A percentile compares a stretch with the other conserved stretches of the same genome.
phyloP scores from a whole-genome alignment of 2,797 vertebrate genomes.

The Gallinago nigripennis region DNA sequence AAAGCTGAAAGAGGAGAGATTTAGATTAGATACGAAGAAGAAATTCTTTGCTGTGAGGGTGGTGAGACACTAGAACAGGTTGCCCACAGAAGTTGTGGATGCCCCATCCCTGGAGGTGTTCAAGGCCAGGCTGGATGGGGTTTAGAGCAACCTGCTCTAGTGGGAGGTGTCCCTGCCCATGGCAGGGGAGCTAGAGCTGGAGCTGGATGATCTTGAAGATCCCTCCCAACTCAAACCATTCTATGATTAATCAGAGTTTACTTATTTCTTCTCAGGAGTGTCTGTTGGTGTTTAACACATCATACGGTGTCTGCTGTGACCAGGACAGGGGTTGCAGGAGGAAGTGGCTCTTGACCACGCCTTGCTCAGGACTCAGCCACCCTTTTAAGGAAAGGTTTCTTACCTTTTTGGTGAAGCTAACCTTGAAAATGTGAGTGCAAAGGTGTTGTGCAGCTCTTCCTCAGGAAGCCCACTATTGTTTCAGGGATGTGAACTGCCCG shows the following conservation, averaged over 20 bases:
- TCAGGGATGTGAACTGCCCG: neutral
- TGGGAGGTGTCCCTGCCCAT: neutral
- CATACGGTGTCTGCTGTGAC: neutral
- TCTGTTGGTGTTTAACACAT: accelerated
- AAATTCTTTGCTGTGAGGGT: too few species aligned
- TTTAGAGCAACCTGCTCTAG: neutral
- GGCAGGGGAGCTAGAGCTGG: neutral
- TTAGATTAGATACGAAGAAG: neutral
- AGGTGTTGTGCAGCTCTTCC: neutral
- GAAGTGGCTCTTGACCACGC: neutral
- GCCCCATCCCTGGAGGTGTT: neutral
- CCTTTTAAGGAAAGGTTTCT: neutral
- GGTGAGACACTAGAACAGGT: neutral
- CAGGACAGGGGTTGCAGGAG: neutral
- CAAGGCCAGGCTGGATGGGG: neutral
- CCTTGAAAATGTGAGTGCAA: neutral
- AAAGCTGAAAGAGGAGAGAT: neutral
- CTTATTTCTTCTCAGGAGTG: neutral
- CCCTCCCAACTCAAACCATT: neutral
- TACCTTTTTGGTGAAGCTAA: neutral
- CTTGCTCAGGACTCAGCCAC: neutral
- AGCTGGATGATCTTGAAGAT: neutral
- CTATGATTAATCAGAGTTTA: neutral
- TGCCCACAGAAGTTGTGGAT: neutral
- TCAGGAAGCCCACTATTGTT: neutral